Base-by-base conservation (phyloP, 2,797 vertebrate species). In the Lindbergichthys nudifrons region DNA sequence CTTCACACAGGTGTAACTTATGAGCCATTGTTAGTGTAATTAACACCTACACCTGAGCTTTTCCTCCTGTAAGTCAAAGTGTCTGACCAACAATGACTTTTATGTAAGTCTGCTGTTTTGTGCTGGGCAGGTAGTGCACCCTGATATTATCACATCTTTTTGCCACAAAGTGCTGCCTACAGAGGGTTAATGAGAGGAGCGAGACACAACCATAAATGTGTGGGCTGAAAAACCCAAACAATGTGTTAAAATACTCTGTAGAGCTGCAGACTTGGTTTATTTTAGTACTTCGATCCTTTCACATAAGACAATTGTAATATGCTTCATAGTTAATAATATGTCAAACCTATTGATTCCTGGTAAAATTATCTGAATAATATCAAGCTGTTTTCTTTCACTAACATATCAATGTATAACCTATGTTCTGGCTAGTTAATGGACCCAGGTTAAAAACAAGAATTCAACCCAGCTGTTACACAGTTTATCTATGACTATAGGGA, bases 151-250 rank as follows among this genome's bases (percentile, higher is more conserved):
- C 42, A 18, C 16, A 50, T 39, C 14, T 51, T 57, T 70, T 14
- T 21, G 23, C 18, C 3, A 0, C 21, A 62, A 63, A 18, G 47
- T 19, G 60, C 51, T 46, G n/a, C 60, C 39, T 30, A 26, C 46
- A 58, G 57, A 19, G 50, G 73, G 65, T 43, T 72, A 68, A 64
- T 62, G 60, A 67, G 32, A 63, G 52, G 53, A 51, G 43, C 57
- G 21, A 51, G 39, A 43, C 23, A 60, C 56, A 47, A 13, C 18
- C 48, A 52, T 62, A 19, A 46, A 23, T 23, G 36, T 77, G 46
- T 65, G 67, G 43, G 64, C 41, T 67, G 56, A 43, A 11, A 41
- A 62, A 62, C 58, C 47, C 59, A 73, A 73, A 62, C 42, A 64
- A 5, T 39, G 59, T 58, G 63, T 47, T 52, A 45, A 62, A 62